A percentile compares a stretch with the other conserved stretches of the same genome.
Evolutionary conservation across 2,113 vertebrate species (phyloP).

Genomic region (Boleophthalmus pectinirostris): DNA sequence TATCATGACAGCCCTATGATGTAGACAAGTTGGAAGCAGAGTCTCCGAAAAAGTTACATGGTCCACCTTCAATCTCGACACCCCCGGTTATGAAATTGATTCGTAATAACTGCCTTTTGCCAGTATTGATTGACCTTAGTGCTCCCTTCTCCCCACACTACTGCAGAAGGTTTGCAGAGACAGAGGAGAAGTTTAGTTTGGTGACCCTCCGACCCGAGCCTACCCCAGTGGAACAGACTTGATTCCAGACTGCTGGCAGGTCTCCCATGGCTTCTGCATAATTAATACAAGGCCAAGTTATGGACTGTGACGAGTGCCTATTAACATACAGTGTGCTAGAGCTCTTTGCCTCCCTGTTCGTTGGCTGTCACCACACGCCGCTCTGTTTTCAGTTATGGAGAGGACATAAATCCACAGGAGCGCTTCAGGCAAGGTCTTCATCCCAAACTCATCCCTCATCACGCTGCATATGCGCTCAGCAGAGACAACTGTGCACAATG

Average conservation of each 20-base stretch:
- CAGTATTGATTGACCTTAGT: slow-evolving; percentile 9
- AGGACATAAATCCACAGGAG: slow-evolving; percentile 53
- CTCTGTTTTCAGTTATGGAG: slow-evolving; percentile 41
- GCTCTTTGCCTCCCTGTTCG: slow-evolving; percentile 9
- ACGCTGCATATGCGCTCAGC: slow-evolving; percentile 57
- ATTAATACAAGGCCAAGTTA: slow-evolving; percentile 48
- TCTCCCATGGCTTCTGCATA: slow-evolving; percentile 32
- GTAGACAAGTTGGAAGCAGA: no score
- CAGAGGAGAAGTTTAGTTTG: slow-evolving; percentile 30
- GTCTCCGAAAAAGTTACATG: no score
- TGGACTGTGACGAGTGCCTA: slow-evolving; percentile 58
- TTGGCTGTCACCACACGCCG: slow-evolving; percentile 14
- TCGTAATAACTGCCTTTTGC: neutral
- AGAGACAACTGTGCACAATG: slow-evolving; percentile 41
- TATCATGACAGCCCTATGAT: no score
- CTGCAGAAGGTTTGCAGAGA: neutral
- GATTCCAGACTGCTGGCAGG: slow-evolving; percentile 47
- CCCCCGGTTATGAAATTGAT: neutral
- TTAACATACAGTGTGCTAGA: slow-evolving; percentile 51
- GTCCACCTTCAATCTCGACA: neutral
- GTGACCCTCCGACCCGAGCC: slow-evolving; percentile 17
- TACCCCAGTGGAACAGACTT: slow-evolving; percentile 32
- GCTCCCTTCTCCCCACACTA: neutral
- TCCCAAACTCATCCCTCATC: slow-evolving; percentile 59
- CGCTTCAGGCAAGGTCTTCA: slow-evolving; percentile 70